Evolutionary conservation across 2,113 vertebrate genomes (phyloP), one percentile per base, ranked within the genome.

Genomic region (Xenopus laevis): DNA sequence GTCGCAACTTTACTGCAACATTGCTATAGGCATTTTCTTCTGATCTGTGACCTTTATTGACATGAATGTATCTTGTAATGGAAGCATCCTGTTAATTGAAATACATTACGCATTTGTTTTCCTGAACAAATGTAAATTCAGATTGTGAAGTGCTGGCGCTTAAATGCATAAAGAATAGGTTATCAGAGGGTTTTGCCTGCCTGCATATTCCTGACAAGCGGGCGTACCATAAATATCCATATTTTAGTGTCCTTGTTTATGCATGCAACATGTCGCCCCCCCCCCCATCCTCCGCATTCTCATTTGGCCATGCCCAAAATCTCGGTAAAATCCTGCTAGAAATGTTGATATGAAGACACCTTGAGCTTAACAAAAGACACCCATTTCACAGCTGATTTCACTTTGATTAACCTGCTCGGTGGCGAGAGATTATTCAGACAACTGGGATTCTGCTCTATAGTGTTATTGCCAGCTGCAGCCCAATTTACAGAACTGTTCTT

Each of bases 381-480:
- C 87, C 83, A 88, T 92, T 92, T 94, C 86, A 91, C 90, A 91
- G 88, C 84, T 90, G 88, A 91, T 90, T 91, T 87, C 88, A 89
- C 88, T 89, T 88, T 86, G 88, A 91, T 92, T 90, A 90, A 89
- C 84, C 83, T 85, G 79, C 83, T 87, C 82, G 73, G 73, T 81
- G 86, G 87, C 89, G 87, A 85, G 82, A 89, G 84, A 89, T 87
- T 87, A 85, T 86, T 85, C 81, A 73, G 79, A 86, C 85, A 87
- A 89, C 84, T 86, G 82, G 82, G 89, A 89, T 86, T 90, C 88
- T 82, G 80, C 79, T 90, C 77, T 77, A 3, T 79, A 78, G 78
- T 82, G 69, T 87, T 88, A 86, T 83, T 87, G 82, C 82, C 82
- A 74, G 83, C 79, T 87, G 70, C 81, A 87, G 74, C 62, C 84